Percentiles rank a stretch among this genome's conserved stretches.
Evolutionary conservation across 2,888 invertebrate genomes (phyloP).

Genomic region (Sceliomorpha sp.): DNA sequence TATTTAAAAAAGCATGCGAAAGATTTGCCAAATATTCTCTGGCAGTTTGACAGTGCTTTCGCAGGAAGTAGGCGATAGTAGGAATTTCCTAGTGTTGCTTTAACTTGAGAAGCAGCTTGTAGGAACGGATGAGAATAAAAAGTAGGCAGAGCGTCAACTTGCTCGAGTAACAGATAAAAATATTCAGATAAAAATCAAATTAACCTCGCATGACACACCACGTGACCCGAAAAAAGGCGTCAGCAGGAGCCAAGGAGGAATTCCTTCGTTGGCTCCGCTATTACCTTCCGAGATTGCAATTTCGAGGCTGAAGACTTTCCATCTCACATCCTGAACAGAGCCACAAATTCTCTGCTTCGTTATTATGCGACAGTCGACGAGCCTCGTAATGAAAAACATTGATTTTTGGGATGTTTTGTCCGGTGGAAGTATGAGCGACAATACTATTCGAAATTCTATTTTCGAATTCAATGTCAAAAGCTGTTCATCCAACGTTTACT

Average conservation of each 20-base stretch:
- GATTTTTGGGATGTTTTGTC: slow-evolving; percentile 29
- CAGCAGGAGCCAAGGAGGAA: slow-evolving; percentile 42
- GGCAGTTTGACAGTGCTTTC: slow-evolving; percentile 28
- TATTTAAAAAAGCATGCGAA: too few species aligned
- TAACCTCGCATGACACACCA: slow-evolving; percentile 65
- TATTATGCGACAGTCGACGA: slow-evolving; percentile 50
- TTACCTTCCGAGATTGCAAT: slow-evolving; percentile 64
- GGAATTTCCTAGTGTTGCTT: slow-evolving; percentile 33
- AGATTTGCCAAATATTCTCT: slow-evolving; percentile 24
- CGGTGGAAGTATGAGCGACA: slow-evolving; percentile 17
- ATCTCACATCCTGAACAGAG: slow-evolving; percentile 31
- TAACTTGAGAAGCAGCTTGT: slow-evolving; percentile 30
- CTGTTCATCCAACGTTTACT: too few species aligned
- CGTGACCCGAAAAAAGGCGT: slow-evolving; percentile 65
- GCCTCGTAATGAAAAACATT: slow-evolving; percentile 45
- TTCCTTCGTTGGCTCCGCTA: slow-evolving; percentile 44
- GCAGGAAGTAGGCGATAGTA: slow-evolving; percentile 15
- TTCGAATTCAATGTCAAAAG: not conserved
- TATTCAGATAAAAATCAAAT: slow-evolving; percentile 77
- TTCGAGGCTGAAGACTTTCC: slow-evolving; percentile 56
- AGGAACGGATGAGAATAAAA: slow-evolving; percentile 45
- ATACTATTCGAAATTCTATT: slow-evolving; percentile 22
- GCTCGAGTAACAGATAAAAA: slow-evolving; percentile 68
- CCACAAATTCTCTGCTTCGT: slow-evolving; percentile 49
- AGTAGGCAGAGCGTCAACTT: slow-evolving; percentile 43